Evolutionary conservation across 2,888 invertebrate genomes (phyloP).

Genomic region (Mylabris sibirica): DNA sequence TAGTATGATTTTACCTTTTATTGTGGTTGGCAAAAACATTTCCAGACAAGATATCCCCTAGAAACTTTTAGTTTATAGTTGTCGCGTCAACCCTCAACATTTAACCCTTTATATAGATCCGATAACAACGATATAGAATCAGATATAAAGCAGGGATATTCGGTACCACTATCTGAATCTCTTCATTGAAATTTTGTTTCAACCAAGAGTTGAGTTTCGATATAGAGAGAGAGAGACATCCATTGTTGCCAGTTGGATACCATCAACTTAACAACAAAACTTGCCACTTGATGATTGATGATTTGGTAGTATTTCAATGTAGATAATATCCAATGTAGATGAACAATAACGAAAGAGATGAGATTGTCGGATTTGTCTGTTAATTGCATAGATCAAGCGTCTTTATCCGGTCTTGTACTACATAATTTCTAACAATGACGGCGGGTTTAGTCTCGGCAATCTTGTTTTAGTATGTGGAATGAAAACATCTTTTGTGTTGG

Average conservation of each 20-base stretch:
- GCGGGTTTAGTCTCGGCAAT: background rate
- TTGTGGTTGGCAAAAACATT: background rate
- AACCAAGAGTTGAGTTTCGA: conserved; percentile 39
- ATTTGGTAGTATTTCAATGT: conserved; percentile 39
- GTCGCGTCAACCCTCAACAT: conserved; percentile 26
- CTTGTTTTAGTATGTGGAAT: background rate
- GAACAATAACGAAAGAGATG: conserved; percentile 48
- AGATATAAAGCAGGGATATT: conserved; percentile 26
- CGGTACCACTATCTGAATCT: conserved; percentile 15
- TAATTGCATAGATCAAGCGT: conserved; percentile 47
- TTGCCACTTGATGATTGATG: conserved; percentile 52
- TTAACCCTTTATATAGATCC: conserved; percentile 37
- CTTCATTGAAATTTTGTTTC: conserved; percentile 25
- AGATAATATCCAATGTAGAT: conserved; percentile 48
- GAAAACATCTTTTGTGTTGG: background rate
- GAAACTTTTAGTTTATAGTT: background rate
- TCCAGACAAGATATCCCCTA: background rate
- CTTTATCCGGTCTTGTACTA: conserved; percentile 28
- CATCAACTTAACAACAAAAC: conserved; percentile 49
- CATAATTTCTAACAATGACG: conserved; percentile 15
- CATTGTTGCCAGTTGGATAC: conserved; percentile 40
- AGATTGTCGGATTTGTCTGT: conserved; percentile 45
- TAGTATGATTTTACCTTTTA: background rate
- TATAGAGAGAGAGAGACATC: conserved; percentile 43
- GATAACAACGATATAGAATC: conserved; percentile 23